Evolutionary conservation across 2,113 vertebrate genomes (phyloP), one percentile per base, ranked within the genome.

Genomic region (Cyprinodon variegatus): DNA sequence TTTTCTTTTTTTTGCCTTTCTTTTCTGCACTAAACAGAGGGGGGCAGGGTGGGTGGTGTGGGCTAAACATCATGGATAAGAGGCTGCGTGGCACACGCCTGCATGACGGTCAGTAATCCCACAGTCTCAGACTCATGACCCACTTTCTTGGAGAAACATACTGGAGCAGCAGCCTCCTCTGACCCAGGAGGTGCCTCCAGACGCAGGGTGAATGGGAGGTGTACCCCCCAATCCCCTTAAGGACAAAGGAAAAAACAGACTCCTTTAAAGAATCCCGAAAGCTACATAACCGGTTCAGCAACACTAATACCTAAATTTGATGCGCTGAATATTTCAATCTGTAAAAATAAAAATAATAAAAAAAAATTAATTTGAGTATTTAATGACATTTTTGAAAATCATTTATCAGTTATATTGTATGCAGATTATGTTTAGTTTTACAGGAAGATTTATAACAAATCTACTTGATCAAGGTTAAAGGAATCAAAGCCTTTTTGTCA

Each of bases 121-220:
- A 75, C 83, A 85, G 91, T 94, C 92, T 93, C 89, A 93, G 93
- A 93, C 92, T 92, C 90, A 82, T 95, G 92, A 93, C 94, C 93
- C 91, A 94, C 90, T 94, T 95, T 94, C 93, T 82, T 91, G 92
- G 91, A 94, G 89, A 81, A 93, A 88, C 72, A 59, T 78, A 83
- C 83, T 79, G 89, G 81, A 89, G 86, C 83, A 77, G 80, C 65
- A 43, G 86, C 82, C 85, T 88, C 82, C 87, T 87, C 88, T 86
- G 77, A 80, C 76, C 73, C 77, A 81, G 69, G 77, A 89, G 81
- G 83, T 90, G 82, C 77, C 87, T 91, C 88, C 87, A 92, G 92
- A 92, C 92, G 73, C 70, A 61, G 81, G 65, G 70, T 65, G 82
- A 73, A 39, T 67, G 80, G 88, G 79, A 65, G 50, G 65, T 83